Evolutionary conservation across 2,797 vertebrate species (phyloP), one percentile per base, ranked within the genome.

Genomic region (Lepus oiostolus): DNA sequence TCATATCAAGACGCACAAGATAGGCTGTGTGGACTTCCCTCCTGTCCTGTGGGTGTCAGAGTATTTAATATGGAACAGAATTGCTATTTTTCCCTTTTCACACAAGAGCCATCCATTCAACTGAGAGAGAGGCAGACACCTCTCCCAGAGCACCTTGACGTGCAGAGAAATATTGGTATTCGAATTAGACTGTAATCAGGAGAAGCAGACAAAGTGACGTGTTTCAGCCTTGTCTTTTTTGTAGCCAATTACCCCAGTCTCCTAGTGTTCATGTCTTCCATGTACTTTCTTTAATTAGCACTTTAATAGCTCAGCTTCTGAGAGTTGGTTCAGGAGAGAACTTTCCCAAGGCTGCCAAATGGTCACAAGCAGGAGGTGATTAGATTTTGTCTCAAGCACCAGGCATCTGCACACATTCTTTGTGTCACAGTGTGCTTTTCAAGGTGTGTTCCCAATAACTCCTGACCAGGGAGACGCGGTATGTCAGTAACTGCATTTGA

Each of bases 261-360:
- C 98, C 98, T 97, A 97, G 98, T 98, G 98, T 99, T 99, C 98
- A 98, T 99, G 99, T 98, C 98, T 99, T 98, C 99, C 98, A 96
- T 98, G 98, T 97, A 98, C 97, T 98, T 98, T 97, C 98, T 99
- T 99, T 99, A 99, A 99, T 99, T 99, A 99, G 98, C 97, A 96
- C 98, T 99, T 99, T 99, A 99, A 99, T 98, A 98, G 98, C 96
- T 98, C 97, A 94, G 98, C 98, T 99, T 99, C 98, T 97, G 98
- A 98, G 98, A 98, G 97, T 96, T 90, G 83, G 97, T 98, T 97
- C 91, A 88, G 88, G 97, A 98, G 97, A 98, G 97, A 98, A 98
- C 96, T 97, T 98, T 97, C 96, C 96, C 96, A 74, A 97, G 97
- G 97, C 98, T 98, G 97, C 98, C 98, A 98, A 98, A 97, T 82